phyloP scores from a whole-genome alignment of 2,113 vertebrate genomes.

The Athene cunicularia region DNA sequence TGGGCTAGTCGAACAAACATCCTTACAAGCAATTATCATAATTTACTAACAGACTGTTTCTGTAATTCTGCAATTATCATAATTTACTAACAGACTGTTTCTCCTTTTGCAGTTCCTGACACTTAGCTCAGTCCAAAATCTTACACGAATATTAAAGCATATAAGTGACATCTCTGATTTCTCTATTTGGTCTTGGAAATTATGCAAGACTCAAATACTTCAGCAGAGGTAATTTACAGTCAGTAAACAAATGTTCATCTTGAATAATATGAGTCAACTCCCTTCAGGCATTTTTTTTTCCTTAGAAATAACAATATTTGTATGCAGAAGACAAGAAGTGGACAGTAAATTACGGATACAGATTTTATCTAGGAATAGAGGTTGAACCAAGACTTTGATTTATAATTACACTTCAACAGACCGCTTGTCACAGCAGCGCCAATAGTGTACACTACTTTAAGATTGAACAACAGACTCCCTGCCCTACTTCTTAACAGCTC shows the following conservation, averaged over 20 bases:
- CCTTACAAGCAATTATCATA: background rate
- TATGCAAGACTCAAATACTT: conserved; percentile 45
- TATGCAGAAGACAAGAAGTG: conserved; percentile 43
- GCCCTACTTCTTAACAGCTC: background rate
- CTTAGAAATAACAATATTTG: conserved; percentile 48
- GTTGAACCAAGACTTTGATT: conserved; percentile 31
- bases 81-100: background rate
- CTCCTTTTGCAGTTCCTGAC: background rate
- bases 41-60: background rate
- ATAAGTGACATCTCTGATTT: background rate
- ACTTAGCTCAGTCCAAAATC: background rate
- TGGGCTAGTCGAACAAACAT: background rate
- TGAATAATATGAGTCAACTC: conserved; percentile 41
- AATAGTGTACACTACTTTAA: background rate
- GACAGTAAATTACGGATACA: conserved; percentile 41
- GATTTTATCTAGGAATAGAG: conserved; percentile 56
- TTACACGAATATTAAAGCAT: background rate
- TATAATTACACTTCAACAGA: conserved; percentile 56
- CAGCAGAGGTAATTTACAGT: conserved; percentile 14
- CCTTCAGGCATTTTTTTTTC: conserved; percentile 54
- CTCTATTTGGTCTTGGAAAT: background rate
- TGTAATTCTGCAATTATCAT: no score
- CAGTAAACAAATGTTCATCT: conserved; percentile 40
- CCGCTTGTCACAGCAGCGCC: conserved; percentile 42
- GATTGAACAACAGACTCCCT: background rate